Base-by-base conservation (phyloP, 2,113 vertebrate genomes). In the Nannobrachium achirus region DNA sequence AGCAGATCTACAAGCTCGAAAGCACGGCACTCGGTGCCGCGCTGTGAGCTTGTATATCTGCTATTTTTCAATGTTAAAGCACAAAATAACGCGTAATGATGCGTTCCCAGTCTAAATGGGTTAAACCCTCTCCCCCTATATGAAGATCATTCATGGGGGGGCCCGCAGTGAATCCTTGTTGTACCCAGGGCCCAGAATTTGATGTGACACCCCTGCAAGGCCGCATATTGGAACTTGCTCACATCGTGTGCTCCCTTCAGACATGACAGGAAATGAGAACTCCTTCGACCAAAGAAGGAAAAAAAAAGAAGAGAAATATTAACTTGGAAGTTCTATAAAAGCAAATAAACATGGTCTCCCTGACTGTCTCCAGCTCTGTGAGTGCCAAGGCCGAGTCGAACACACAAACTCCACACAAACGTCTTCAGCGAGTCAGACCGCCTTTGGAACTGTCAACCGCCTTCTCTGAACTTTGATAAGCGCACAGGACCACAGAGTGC, bases 261-360 rank as follows among this genome's bases (percentile, higher is more conserved):
- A 72, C 77, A 76, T 80, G 69, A 81, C 79, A 90, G 90, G 88
- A 92, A 90, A 92, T 88, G 75, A 90, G 84, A 90, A 80, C 75
- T 82, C 76, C n/a, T 74, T 44, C 76, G 75, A 83, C 86, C 57
- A 62, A 48, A 82, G 83, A 84, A 70, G 64, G 79, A 69, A 75
- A 10, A 39, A 42, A 58, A 71, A 75, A 63, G 78, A 75, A 63
- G 64, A 81, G 69, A 62, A 49, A 63, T 78, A 86, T 84, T 80
- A 82, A 81, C 61, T 82, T 84, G 73, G 81, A 89, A 78, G 78
- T 61, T 68, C 75, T 65, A 53, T 13, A 65, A 86, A 88, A 86
- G 69, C 66, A 90, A 91, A 91, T 86, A 91, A 88, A 87, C 80
- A 85, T 81, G 64, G 56, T n/a, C n/a, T n/a, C 79, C 70, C 81